Percentiles rank a stretch among this genome's conserved stretches.
Evolutionary conservation across 2,888 invertebrate species (phyloP).

Genomic region (Rhimphoctona megacephalus): DNA sequence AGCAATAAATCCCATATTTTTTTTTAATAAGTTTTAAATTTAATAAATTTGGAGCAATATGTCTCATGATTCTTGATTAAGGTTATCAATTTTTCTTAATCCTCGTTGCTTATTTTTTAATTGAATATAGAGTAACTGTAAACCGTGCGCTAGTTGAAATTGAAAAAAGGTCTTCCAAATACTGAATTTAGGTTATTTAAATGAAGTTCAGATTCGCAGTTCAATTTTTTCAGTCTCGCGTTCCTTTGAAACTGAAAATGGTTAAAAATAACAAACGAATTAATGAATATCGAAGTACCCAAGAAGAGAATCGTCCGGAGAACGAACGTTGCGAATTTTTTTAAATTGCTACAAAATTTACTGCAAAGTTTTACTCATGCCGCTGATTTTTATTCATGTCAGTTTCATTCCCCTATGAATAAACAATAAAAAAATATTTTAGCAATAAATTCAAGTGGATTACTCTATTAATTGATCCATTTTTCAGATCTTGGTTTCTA

Average conservation of each 20-base stretch:
- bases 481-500: constrained; percentile 85
- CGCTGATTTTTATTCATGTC: neutral
- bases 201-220: neutral
- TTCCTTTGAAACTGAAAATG: neutral
- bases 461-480: constrained; percentile 59
- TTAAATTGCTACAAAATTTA: neutral
- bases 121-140: no score
- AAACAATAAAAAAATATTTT: neutral
- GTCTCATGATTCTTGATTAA: no score
- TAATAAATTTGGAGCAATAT: no score
- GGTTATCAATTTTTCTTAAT: no score
- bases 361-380: neutral
- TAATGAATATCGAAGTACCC: neutral
- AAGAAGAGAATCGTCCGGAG: neutral
- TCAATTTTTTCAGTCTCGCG: neutral
- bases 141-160: no score
- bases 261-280: neutral
- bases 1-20: no score
- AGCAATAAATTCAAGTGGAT: neutral
- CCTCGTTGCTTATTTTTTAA: no score
- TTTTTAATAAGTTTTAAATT: no score
- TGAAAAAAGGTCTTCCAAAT: no score
- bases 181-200: neutral
- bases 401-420: neutral
- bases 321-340: neutral